Base-by-base conservation (phyloP, 2,888 invertebrate species). In the Patella caerulea region DNA sequence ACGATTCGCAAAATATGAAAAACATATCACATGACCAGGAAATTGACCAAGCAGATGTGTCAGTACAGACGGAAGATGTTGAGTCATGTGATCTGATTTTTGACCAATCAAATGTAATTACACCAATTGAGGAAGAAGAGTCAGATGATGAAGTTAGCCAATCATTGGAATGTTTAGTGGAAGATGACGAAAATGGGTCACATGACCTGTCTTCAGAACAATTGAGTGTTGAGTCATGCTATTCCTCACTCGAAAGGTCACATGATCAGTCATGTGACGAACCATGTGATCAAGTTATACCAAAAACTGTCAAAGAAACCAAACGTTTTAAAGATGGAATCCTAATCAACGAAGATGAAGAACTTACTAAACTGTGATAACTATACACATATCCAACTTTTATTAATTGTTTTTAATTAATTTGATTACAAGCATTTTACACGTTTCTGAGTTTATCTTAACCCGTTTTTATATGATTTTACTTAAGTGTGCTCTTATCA, bases 291-390 rank as follows among this genome's bases (percentile, higher is more conserved):
- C 59, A 75, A 56, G 74, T n/a, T 19, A 71, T 24, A n/a, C 15
- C n/a, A 54, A 65, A 12, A 12, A 34, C 5, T 53, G 34, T 11
- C 45, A 56, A 29, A n/a, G 34, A 52, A 45, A 54, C 70, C 53
- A 29, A 56, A 34, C 73, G 70, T 70, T 73, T 71, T 70, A 55
- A 73, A 69, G 34, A 71, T 55, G 78, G 72, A 3, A 52, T 72
- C 71, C n/a, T 74, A n/a, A 56, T 86, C 53, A 86, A 84, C 76
- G 84, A 85, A 71, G 77, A 79, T 71, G 83, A 85, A 76, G 83
- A 84, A 74, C 72, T 73, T 29, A 85, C 86, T 17, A 81, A 82
- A 76, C 79, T 86, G 75, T 86, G 79, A 84, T 80, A 71, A 56
- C 15, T 12, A n/a, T 45, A 1, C 9, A 45, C 45, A 45, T 45